A percentile compares a stretch with the other conserved stretches of the same genome.
Conservation (phyloP, 1,140 invertebrate genomes). For the Heliconius eleuchia region DNA sequence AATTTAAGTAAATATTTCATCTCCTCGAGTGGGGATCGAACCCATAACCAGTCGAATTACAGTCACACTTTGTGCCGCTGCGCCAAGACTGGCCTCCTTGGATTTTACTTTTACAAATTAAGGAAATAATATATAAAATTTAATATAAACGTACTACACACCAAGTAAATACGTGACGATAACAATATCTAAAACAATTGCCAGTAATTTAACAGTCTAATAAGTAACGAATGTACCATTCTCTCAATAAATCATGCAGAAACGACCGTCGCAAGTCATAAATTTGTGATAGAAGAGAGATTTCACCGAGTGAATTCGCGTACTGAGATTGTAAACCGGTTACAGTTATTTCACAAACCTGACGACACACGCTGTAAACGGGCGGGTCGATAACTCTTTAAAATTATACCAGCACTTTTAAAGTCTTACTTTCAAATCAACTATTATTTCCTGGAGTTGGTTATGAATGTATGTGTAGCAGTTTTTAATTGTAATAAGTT, state of each 20-base stretch:
- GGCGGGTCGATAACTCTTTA: conserved; percentile 26
- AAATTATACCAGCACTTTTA: conserved; percentile 16
- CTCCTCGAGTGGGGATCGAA: no score
- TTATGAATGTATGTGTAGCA: not conserved
- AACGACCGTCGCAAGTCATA: conserved; percentile 8
- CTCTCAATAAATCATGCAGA: conserved; percentile 1
- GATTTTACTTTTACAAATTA: not conserved
- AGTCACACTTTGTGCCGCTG: no score
- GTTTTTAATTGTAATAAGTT: not conserved
- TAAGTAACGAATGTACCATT: not conserved
- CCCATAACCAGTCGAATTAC: no score
- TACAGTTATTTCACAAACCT: conserved; percentile 23
- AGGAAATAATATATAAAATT: no score
- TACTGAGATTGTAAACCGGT: conserved; percentile 23
- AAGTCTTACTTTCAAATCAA: conserved; percentile 12
- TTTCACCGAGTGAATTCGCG: conserved; percentile 15
- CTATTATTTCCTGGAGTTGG: conserved; percentile 8
- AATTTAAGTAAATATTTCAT: no score
- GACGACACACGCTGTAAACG: conserved; percentile 1
- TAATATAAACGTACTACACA: not conserved
- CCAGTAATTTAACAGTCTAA: not conserved
- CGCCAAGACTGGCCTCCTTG: no score
- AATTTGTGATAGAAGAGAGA: conserved; percentile 17
- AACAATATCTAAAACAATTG: not conserved
- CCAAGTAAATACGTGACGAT: not conserved